phyloP scores from a whole-genome alignment of 2,113 vertebrate genomes.

The Pelusios castaneus region DNA sequence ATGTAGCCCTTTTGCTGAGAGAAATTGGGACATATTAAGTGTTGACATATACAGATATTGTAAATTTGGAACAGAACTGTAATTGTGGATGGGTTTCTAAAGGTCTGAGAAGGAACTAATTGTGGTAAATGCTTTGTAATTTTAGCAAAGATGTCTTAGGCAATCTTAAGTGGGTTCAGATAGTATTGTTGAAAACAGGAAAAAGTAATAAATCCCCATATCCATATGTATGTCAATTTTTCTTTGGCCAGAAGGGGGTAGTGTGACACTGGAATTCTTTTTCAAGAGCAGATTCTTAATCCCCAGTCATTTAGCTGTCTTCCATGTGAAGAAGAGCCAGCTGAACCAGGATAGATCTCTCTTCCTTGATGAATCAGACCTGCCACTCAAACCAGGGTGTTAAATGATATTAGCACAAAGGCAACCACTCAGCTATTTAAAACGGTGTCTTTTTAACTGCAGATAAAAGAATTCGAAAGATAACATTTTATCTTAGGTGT shows the following conservation, averaged over 20 bases:
- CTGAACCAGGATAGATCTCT: conserved; percentile 56
- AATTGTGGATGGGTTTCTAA: not conserved
- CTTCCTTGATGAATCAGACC: conserved; percentile 68
- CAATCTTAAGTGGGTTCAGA: not conserved
- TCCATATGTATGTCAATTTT: not conserved
- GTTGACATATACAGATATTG: not conserved
- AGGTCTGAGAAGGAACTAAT: not conserved
- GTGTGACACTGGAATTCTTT: conserved; percentile 65
- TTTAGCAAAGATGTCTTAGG: not conserved
- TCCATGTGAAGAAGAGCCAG: conserved; percentile 48
- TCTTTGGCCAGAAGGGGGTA: conserved; percentile 71
- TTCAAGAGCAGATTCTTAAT: not conserved
- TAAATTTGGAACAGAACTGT: not conserved
- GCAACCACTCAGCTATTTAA: conserved; percentile 60
- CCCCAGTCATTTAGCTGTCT: conserved; percentile 38
- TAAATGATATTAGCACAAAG: conserved; percentile 69
- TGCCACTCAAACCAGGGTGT: conserved; percentile 63
- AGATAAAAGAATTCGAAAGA: conserved; percentile 57
- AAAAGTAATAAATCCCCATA: not conserved
- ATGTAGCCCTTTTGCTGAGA: not conserved
- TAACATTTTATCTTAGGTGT: conserved; percentile 22
- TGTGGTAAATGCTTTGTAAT: not conserved
- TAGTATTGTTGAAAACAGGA: not conserved
- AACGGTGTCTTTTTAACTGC: conserved; percentile 53
- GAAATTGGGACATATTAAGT: not conserved